A percentile compares a stretch with the other conserved stretches of the same genome.
Evolutionary conservation across 2,113 vertebrate genomes (phyloP).

Genomic region (Lucifuga dentata): DNA sequence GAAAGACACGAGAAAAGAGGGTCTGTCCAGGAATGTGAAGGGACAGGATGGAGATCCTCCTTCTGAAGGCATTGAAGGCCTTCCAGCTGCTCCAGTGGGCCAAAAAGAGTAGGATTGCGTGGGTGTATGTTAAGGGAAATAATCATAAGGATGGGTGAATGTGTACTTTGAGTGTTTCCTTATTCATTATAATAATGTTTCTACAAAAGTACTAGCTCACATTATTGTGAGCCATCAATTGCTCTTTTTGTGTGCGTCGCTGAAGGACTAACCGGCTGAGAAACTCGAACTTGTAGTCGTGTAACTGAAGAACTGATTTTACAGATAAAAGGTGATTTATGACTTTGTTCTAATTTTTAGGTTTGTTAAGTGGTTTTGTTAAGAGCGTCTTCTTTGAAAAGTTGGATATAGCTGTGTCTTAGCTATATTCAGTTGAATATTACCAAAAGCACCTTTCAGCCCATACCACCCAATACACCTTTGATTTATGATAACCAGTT

Average conservation of each 20-base stretch:
- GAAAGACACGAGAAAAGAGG: neutral
- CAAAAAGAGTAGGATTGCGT: slow-evolving; percentile 9
- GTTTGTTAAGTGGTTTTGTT: slow-evolving; percentile 8
- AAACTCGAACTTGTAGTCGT: neutral
- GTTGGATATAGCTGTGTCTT: neutral
- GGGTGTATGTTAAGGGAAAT: neutral
- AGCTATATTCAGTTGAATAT: too few relatives aligned
- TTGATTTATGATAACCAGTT: too few relatives aligned
- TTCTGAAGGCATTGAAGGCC: slow-evolving; percentile 28
- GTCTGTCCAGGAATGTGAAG: slow-evolving; percentile 13
- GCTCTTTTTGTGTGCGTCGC: neutral
- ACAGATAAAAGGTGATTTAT: slow-evolving; percentile 4
- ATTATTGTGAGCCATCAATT: neutral
- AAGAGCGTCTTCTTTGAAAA: slow-evolving; percentile 2
- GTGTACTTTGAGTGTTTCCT: slow-evolving; percentile 21
- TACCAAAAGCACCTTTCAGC: too few relatives aligned
- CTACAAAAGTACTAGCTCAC: slow-evolving; percentile 9
- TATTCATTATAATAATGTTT: slow-evolving; percentile 16
- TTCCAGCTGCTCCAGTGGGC: slow-evolving; percentile 15
- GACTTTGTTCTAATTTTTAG: neutral
- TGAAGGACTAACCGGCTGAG: too few relatives aligned
- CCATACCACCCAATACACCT: neutral
- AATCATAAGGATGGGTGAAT: neutral
- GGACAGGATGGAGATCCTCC: slow-evolving; percentile 15
- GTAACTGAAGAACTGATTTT: slow-evolving; percentile 12